These are phyloP conservation scores for Pao palembangensis DNA, from an alignment of 2,113 vertebrate species.

Conservation along the genomic window DNA sequence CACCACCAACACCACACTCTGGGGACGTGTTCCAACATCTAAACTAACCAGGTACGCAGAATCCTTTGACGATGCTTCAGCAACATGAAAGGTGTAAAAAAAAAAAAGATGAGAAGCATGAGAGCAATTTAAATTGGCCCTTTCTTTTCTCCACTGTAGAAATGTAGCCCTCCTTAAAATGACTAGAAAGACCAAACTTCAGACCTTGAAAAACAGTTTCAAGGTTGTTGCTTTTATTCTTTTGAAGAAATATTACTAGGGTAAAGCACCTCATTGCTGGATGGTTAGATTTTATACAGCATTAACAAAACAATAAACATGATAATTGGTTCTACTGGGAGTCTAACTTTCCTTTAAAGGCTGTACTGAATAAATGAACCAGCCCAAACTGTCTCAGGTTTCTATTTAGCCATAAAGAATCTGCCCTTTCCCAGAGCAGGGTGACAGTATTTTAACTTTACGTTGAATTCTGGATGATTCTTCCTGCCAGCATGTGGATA, in stretches of 20 bases:
- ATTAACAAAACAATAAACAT: background rate
- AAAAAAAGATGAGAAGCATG: too few species aligned
- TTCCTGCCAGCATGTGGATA: background rate
- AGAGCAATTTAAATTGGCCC: too few species aligned
- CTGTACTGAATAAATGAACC: constrained; percentile 2
- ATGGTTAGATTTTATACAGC: too few species aligned
- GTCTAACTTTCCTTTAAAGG: constrained; percentile 24
- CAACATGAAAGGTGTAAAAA: constrained; percentile 2
- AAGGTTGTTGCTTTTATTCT: too few species aligned
- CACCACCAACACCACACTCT: constrained; percentile 9
- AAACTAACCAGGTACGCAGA: background rate
- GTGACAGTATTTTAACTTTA: background rate
- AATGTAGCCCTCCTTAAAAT: too few species aligned
- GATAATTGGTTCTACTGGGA: constrained; percentile 19
- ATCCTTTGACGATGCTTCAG: constrained; percentile 19
- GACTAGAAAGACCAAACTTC: too few species aligned
- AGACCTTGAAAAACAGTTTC: too few species aligned
- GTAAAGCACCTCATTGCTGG: too few species aligned
- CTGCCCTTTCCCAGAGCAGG: background rate
- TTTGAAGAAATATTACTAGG: too few species aligned
- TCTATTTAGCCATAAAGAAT: background rate
- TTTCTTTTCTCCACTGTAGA: too few species aligned
- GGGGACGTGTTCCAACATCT: constrained; percentile 3
- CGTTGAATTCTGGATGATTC: constrained; percentile 8
- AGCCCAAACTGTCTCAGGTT: background rate